phyloP scores from a whole-genome alignment of 2,888 invertebrate species.

The Drosophila vallismaia region DNA sequence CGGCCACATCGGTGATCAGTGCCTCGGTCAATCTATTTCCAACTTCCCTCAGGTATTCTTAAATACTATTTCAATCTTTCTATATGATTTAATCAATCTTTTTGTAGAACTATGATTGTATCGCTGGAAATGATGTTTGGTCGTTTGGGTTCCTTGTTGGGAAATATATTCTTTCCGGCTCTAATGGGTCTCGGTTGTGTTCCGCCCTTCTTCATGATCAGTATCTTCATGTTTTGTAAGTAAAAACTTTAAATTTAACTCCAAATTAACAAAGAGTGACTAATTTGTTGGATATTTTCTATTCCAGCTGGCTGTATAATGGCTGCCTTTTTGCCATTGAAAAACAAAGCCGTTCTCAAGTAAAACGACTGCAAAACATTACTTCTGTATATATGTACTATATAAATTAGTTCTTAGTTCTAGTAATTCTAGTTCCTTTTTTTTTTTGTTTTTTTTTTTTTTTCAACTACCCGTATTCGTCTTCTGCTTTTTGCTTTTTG shows the following conservation, averaged over 20 bases:
- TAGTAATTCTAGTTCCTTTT: conserved; percentile 10
- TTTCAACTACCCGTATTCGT: neutral
- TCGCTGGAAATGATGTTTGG: conserved; percentile 89
- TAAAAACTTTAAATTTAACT: conserved; percentile 3
- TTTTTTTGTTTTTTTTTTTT: neutral
- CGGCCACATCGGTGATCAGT: conserved; percentile 74
- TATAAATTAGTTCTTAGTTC: conserved; percentile 20
- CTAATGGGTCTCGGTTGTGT: conserved; percentile 88
- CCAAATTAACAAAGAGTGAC: neutral
- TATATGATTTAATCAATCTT: neutral
- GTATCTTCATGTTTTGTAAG: conserved; percentile 87
- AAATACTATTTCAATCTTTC: neutral
- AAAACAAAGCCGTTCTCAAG: conserved; percentile 67
- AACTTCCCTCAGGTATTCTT: conserved; percentile 72
- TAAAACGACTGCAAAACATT: conserved; percentile 12
- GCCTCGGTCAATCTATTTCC: conserved; percentile 80
- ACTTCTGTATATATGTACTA: conserved; percentile 17
- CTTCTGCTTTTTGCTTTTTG: conserved; percentile 8
- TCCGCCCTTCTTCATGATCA: conserved; percentile 89
- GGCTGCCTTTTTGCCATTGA: conserved; percentile 63
- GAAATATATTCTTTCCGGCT: conserved; percentile 89
- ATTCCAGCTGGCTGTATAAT: conserved; percentile 57
- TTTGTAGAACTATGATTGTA: conserved; percentile 88
- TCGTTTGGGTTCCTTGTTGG: conserved; percentile 88
- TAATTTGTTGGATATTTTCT: neutral